Evolutionary conservation across 2,888 invertebrate species (phyloP).

Genomic region (Miltochrista miniata): DNA sequence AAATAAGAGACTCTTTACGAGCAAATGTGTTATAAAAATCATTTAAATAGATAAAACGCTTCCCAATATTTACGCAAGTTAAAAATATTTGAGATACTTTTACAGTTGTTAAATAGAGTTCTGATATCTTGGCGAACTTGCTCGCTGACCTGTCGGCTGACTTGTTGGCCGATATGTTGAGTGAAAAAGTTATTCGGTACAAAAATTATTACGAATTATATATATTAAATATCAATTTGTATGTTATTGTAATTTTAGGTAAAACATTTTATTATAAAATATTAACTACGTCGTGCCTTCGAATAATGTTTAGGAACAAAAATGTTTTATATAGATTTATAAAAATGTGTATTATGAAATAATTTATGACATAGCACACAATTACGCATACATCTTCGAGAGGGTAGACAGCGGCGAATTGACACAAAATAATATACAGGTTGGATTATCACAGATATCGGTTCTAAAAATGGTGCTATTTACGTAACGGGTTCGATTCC

Average conservation of each 20-base stretch:
- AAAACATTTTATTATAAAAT: background rate
- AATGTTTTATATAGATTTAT: too few relatives aligned
- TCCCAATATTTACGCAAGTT: conserved; percentile 6
- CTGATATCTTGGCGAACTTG: background rate
- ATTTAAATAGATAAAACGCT: background rate
- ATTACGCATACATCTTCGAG: too few relatives aligned
- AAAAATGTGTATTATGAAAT: too few relatives aligned
- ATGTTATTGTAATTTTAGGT: background rate
- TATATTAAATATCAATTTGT: background rate
- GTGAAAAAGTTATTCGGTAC: background rate
- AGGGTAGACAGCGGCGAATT: too few relatives aligned
- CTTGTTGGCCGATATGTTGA: background rate
- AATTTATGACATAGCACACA: too few relatives aligned
- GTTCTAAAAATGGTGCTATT: background rate
- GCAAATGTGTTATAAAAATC: too few relatives aligned
- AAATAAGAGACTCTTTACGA: too few relatives aligned
- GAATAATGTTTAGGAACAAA: background rate
- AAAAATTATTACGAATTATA: background rate
- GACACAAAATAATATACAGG: background rate
- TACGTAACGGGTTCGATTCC: background rate
- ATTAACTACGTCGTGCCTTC: background rate
- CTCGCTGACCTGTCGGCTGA: background rate
- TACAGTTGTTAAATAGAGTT: conserved; percentile 5
- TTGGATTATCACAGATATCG: background rate
- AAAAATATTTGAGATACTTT: conserved; percentile 3